These are phyloP conservation scores for Ischnura elegans DNA, from an alignment of 2,888 invertebrate genomes.

Conservation along the genomic window DNA sequence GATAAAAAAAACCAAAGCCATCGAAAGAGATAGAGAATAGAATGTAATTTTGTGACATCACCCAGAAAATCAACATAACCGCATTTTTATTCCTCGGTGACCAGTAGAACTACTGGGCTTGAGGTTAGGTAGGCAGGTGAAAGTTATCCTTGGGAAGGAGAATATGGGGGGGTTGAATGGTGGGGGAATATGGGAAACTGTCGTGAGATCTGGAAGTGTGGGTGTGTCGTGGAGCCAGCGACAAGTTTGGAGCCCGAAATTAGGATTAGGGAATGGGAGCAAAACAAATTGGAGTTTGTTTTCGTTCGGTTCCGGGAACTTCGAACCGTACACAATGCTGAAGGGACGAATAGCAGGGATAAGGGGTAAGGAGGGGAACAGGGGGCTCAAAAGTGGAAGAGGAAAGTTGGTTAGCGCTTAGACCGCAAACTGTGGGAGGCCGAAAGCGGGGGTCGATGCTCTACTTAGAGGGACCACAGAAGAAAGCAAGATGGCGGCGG, in stretches of 20 bases:
- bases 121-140: not conserved
- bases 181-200: too few relatives aligned
- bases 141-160: not conserved
- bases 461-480: not conserved
- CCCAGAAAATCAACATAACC: too few relatives aligned
- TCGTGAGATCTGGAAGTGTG: too few relatives aligned
- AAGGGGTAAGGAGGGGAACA: not conserved
- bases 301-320: not conserved
- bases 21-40: too few relatives aligned
- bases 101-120: not conserved
- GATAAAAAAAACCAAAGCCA: too few relatives aligned
- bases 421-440: not conserved
- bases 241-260: conserved; percentile 1
- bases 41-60: too few relatives aligned
- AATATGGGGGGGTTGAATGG: not conserved
- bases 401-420: not conserved
- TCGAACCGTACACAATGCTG: not conserved
- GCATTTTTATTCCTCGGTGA: not conserved
- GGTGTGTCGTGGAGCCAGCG: not conserved
- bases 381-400: not conserved
- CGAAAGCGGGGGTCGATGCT: not conserved
- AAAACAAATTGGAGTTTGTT: conserved; percentile 26
- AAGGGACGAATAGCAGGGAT: not conserved
- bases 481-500: not conserved
- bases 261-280: conserved; percentile 24